phyloP scores from a whole-genome alignment of 1,140 invertebrate species.

The Drosophila tani region DNA sequence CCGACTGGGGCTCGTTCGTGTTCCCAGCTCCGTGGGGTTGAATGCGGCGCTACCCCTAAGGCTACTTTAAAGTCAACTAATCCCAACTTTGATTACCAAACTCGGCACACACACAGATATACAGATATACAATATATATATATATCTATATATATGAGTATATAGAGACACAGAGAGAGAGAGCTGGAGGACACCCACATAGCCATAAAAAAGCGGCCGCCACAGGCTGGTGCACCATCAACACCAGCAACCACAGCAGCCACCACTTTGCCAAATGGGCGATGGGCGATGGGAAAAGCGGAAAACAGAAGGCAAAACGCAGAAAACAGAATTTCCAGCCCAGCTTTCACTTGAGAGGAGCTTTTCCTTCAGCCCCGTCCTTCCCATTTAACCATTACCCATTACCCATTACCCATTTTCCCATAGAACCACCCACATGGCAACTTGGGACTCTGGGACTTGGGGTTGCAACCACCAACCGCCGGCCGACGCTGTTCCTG shows the following conservation, averaged over 20 bases:
- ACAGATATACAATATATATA: neutral
- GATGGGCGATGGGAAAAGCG: slow-evolving; percentile 1
- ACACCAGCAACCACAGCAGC: slow-evolving; percentile 45
- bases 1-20: slow-evolving; percentile 6
- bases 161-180: neutral
- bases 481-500: slow-evolving; percentile 25
- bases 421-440: slow-evolving; percentile 36
- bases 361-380: slow-evolving; percentile 22
- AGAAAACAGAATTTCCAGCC: slow-evolving; percentile 37
- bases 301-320: slow-evolving; percentile 20
- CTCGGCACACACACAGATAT: slow-evolving; percentile 7
- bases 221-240: slow-evolving; percentile 51
- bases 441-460: slow-evolving; percentile 26
- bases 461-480: slow-evolving; percentile 54
- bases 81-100: slow-evolving; percentile 56
- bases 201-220: slow-evolving; percentile 33
- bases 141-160: neutral
- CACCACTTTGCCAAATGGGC: slow-evolving; percentile 32
- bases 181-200: slow-evolving; percentile 15
- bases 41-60: slow-evolving; percentile 39
- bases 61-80: slow-evolving; percentile 61
- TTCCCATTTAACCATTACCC: neutral
- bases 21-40: slow-evolving; percentile 12
- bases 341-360: slow-evolving; percentile 51
- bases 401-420: neutral